Evolutionary conservation across 2,113 vertebrate species (phyloP), one percentile per base, ranked within the genome.

Genomic region (Anguilla rostrata): DNA sequence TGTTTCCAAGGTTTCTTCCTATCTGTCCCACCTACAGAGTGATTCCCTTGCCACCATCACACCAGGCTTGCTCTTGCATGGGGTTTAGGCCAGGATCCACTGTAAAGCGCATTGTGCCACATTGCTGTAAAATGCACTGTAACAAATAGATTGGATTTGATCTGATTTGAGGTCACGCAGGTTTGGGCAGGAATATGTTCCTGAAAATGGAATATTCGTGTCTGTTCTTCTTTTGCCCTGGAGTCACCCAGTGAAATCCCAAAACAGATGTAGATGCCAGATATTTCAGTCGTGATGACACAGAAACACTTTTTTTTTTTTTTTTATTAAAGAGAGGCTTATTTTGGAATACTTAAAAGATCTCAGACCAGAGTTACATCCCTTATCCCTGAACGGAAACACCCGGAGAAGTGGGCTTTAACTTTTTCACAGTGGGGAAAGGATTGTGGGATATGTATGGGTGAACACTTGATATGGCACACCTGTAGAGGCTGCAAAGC

Each of bases 201-300:
- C 56, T 18, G 56, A 60, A 60, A 60, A 60, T 3, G 18, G 18
- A 18, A 60, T 14, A 14, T 60, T 15, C 3, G 56, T 60, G 18
- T 8, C 53, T 56, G 53, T 15, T 56, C 8, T 56, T 56, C 34
- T 34, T 60, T 60, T 60, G 15, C 14, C 57, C 57, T 18, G 57
- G 3, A 14, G 57, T 18, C 18, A 14, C 11, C 57, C 57, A 15
- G 14, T 60, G 18, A 14, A 60, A 71, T 84, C 66, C 40, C 66
- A 29, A 80, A 34, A 56, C 49, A 83, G 46, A 34, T 56, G 46
- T 79, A 53, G 34, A 18, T 53, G 16, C 41, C 49, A 79, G 79
- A 60, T 57, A 81, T 85, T 80, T 85, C 46, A 63, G 5, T 39
- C 40, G 18, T 81, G 78, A 43, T 85, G 84, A 85, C 18, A 43